Evolutionary conservation across 30 jellyfish, hydroid and myxozoan genomes (phyloP).

Genomic region (Pseudorhiza aurosa): DNA sequence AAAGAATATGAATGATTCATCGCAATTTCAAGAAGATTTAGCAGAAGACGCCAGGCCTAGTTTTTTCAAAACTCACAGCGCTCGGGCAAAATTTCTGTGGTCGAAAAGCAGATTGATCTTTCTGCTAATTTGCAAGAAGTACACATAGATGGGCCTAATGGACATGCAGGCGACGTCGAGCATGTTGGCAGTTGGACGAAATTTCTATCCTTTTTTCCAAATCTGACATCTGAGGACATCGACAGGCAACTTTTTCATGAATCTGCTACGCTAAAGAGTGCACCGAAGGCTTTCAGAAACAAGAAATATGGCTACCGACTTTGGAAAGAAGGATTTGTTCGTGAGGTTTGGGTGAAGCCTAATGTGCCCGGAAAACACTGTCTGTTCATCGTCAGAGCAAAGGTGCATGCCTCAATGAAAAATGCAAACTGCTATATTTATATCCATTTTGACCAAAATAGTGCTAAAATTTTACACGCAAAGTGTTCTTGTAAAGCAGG

Average conservation of each 20-base stretch:
- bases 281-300: constrained; percentile 18
- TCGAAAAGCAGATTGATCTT: not conserved
- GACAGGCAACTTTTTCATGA: not conserved
- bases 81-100: not conserved
- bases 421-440: constrained; percentile 6
- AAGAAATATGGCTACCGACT: constrained; percentile 3
- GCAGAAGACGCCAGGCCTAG: constrained; percentile 4
- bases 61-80: constrained; percentile 17
- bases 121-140: too few species aligned
- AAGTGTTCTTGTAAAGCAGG: constrained; percentile 63
- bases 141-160: too few species aligned
- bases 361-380: not conserved
- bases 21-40: not conserved
- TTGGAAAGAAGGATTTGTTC: constrained; percentile 12
- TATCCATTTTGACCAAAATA: constrained; percentile 28
- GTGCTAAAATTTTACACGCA: constrained; percentile 39
- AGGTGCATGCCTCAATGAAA: constrained; percentile 18
- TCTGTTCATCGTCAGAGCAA: constrained; percentile 19
- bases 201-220: not conserved
- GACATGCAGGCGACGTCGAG: not conserved
- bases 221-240: not conserved
- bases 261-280: not conserved
- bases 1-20: not conserved
- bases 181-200: not conserved
- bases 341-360: constrained; percentile 7